Evolutionary conservation across 64 coral and sea anemone species (phyloP).

Genomic region (Catalaphyllia jardinei): DNA sequence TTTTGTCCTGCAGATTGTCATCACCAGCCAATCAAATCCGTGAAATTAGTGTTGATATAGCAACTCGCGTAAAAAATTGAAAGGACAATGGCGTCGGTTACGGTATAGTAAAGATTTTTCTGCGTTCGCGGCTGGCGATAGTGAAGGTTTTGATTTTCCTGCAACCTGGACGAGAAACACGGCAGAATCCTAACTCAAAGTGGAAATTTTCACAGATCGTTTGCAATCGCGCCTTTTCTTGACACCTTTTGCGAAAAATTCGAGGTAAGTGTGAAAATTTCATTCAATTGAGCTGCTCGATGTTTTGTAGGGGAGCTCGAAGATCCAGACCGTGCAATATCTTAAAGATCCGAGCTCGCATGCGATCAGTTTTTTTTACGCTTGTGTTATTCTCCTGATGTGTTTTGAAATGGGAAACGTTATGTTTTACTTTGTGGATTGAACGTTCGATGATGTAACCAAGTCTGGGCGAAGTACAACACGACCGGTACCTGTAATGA

Average conservation of each 20-base stretch:
- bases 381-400: background rate
- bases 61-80: conserved; percentile 66
- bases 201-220: background rate
- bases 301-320: background rate
- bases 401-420: background rate
- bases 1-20: conserved; percentile 44
- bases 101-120: conserved; percentile 68
- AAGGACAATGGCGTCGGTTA: conserved; percentile 81
- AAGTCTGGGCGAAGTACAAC: conserved; percentile 1
- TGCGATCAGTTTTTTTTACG: background rate
- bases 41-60: conserved; percentile 63
- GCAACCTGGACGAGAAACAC: background rate
- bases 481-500: background rate
- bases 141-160: background rate
- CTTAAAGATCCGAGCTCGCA: background rate
- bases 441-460: background rate
- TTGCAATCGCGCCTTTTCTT: background rate
- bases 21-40: conserved; percentile 46
- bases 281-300: conserved; percentile 52
- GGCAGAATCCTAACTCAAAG: background rate
- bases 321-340: background rate
- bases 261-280: conserved; percentile 68
- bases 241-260: background rate
- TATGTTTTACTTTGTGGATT: background rate
- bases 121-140: background rate